Evolutionary conservation across 2,888 invertebrate genomes (phyloP), one percentile per base, ranked within the genome.

Genomic region (Chironomus tentans): DNA sequence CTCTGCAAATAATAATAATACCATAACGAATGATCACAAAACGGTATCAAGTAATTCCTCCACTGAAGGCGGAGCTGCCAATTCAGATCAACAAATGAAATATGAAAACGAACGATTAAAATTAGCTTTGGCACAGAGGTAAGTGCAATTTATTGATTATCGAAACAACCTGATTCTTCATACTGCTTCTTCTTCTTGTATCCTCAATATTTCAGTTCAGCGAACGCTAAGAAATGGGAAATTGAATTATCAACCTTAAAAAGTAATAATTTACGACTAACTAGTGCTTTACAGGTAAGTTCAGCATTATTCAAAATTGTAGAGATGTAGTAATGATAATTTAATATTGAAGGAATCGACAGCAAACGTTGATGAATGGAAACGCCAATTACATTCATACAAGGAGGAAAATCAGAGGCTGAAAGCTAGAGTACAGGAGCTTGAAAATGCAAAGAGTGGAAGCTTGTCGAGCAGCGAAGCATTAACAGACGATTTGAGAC

Each of bases 191-290:
- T 38, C 38, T 38, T 68, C 15, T n/a, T n/a, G n/a, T n/a, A n/a
- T n/a, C 38, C 1, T 46, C 28, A 15, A 13, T 2, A 38, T 72
- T 84, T 68, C 85, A 96, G 98, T 84, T 98, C 97, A 70, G 94
- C 97, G 61, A 98, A 98, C 86, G 97, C 97, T 10, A 98, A 97
- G 86, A 97, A 98, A 84, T 98, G 98, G 98, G 98, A 98, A 87
- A 92, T 97, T 62, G 98, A 98, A 85, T 86, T 98, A 79, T 92
- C 95, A 70, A 97, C 97, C 1, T 86, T 98, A 79, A 98, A 98
- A 86, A 97, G 94, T 82, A 98, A 97, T 86, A 98, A 98, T 84
- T 90, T 94, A 48, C 90, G 97, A 78, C 87, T 98, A 81, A 98
- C 98, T 5, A 95, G 95, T 80, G 97, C 98, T 18, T 87, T 98